A percentile compares a stretch with the other conserved stretches of the same genome.
These are phyloP conservation scores for Cercopithecus mona DNA, from an alignment of 2,113 vertebrate genomes.

Conservation along the genomic window DNA sequence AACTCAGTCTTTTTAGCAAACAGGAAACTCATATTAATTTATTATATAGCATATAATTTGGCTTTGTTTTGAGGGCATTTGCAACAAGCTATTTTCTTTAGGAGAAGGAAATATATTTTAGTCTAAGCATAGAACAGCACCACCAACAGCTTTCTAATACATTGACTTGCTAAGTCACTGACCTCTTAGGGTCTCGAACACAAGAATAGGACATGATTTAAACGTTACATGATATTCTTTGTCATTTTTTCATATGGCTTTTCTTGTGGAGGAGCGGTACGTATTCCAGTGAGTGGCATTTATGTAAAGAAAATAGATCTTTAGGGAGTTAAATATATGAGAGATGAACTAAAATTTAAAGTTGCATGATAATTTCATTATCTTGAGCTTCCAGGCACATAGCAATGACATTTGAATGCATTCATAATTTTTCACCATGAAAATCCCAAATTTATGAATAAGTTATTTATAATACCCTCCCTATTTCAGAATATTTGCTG, in stretches of 20 bases:
- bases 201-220: not conserved
- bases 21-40: slow-evolving; percentile 77
- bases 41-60: slow-evolving; percentile 65
- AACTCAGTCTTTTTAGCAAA: slow-evolving; percentile 57
- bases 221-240: slow-evolving; percentile 35
- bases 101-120: slow-evolving; percentile 53
- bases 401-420: not conserved
- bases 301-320: not conserved
- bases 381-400: not conserved
- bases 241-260: slow-evolving; percentile 28
- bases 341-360: slow-evolving; percentile 7
- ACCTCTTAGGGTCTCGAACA: slow-evolving; percentile 57
- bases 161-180: slow-evolving; percentile 60
- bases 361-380: not conserved
- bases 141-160: slow-evolving; percentile 42
- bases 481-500: not conserved
- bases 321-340: slow-evolving; percentile 37
- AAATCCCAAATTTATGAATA: slow-evolving; percentile 25
- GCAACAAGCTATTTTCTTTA: slow-evolving; percentile 69
- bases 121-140: slow-evolving; percentile 11
- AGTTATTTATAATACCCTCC: not conserved
- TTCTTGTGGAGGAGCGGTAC: not conserved
- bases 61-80: slow-evolving; percentile 58
- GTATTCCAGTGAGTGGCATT: not conserved
- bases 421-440: slow-evolving; percentile 5